Base-by-base conservation (phyloP, 1,140 invertebrate species). In the Drosophila obscura region DNA sequence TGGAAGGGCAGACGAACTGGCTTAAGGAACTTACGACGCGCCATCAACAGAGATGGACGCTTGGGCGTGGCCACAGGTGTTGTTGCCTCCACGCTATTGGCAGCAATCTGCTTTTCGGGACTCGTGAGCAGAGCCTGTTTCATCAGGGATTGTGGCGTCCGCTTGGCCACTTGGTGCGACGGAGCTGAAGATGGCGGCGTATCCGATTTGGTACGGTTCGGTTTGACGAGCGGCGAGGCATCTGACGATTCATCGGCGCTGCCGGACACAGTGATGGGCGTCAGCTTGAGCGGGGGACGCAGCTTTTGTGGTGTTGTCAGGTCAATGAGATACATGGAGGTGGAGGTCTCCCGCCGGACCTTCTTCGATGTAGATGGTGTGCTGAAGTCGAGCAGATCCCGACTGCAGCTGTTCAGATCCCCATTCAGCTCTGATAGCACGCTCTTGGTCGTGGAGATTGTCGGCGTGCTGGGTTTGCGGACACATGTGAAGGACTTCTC, bases 261-360 rank as follows among this genome's bases (percentile, higher is more conserved):
- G 31, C 77, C 50, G 35, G 4, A 39, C 7, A 71, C 52, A 57
- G 56, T 75, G 3, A 58, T 48, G 5, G 79, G 66, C 4, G 83
- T 66, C 0, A 72, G 71, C 16, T 63, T 83, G n/a, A 44, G 45
- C 0, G 77, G 63, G 1, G 72, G 67, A 9, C 75, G 67, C 5
- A 87, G 50, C 19, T 57, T 73, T n/a, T 69, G 75, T 3, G 90
- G 90, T 6, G 90, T 91, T 16, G 90, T 91, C 26, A 91, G 52
- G 57, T 91, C 90, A 19, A 91, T 75, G 13, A 91, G 16, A 79
- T 62, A 76, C 90, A 91, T 91, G 5, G 90, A n/a, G n/a, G n/a
- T n/a, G n/a, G n/a, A 90, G 1, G 84, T 73, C 41, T 61, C 65
- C 19, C 61, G 71, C 39, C 55, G 66, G 46, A n/a, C 41, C 49